Evolutionary conservation across 2,888 invertebrate species (phyloP).

Genomic region (Taphrorychus bicolor): DNA sequence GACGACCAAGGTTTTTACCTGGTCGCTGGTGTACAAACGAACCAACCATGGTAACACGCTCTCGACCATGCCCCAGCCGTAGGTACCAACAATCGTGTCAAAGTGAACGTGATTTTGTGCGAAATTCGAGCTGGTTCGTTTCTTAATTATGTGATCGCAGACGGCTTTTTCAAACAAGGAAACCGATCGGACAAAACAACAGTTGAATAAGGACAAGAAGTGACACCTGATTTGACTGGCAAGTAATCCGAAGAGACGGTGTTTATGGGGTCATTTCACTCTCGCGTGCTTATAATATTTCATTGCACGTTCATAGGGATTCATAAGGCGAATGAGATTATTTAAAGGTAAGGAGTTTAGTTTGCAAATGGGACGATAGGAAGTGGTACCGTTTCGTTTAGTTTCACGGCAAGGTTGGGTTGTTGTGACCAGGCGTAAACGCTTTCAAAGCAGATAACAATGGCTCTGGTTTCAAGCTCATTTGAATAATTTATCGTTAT

Average conservation of each 20-base stretch:
- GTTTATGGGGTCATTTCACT: not conserved
- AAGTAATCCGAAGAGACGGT: not conserved
- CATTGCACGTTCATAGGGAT: not conserved
- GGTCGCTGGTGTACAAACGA: conserved; percentile 23
- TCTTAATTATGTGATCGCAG: conserved; percentile 8
- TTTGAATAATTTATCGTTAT: not conserved
- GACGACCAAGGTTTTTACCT: conserved; percentile 37
- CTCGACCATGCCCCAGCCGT: conserved; percentile 17
- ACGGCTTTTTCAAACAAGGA: not conserved
- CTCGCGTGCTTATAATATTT: not conserved
- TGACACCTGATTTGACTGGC: not conserved
- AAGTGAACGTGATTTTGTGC: conserved; percentile 28
- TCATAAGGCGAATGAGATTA: not conserved
- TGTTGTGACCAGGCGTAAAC: not conserved
- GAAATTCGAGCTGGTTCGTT: conserved; percentile 11
- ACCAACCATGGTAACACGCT: conserved; percentile 20
- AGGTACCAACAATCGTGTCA: no score
- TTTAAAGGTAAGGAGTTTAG: not conserved
- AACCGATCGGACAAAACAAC: not conserved
- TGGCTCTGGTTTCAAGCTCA: not conserved
- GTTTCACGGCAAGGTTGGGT: not conserved
- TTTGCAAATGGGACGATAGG: not conserved
- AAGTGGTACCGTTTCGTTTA: not conserved
- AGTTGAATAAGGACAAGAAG: not conserved
- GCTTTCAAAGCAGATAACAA: not conserved